A percentile compares a stretch with the other conserved stretches of the same genome.
Evolutionary conservation across 1,140 invertebrate species (phyloP).

Genomic region (Microplitis demolitor): DNA sequence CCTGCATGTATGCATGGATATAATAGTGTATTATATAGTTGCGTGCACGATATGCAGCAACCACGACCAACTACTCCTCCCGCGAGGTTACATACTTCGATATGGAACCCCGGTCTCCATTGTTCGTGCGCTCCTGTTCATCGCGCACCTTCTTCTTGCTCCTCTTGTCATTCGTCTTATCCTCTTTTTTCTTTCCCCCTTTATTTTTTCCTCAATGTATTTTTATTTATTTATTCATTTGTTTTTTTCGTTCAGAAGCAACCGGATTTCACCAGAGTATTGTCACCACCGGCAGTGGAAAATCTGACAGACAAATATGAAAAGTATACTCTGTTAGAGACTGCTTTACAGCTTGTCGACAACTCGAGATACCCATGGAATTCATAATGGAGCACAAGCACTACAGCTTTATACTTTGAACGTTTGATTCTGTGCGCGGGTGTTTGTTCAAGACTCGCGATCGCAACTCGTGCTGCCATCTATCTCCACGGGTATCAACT

Average conservation of each 20-base stretch:
- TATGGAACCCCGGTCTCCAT: constrained; percentile 39
- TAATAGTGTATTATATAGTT: too few species aligned
- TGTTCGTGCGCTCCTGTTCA: constrained; percentile 35
- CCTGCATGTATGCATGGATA: not conserved
- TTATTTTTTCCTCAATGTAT: not conserved
- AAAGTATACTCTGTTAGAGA: constrained; percentile 1
- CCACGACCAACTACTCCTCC: constrained; percentile 4
- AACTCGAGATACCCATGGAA: not conserved
- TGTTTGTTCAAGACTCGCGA: not conserved
- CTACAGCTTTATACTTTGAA: not conserved
- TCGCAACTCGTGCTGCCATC: constrained; percentile 10
- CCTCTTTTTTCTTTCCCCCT: not conserved
- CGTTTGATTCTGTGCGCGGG: not conserved
- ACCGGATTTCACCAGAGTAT: not conserved
- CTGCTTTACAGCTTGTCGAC: constrained; percentile 13
- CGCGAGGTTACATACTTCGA: constrained; percentile 27
- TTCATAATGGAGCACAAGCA: not conserved
- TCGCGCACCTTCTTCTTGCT: constrained; percentile 28
- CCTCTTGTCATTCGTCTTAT: constrained; percentile 7
- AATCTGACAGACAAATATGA: constrained; percentile 8
- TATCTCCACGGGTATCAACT: not conserved
- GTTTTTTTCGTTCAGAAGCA: not conserved
- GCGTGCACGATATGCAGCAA: not conserved
- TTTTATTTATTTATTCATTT: not conserved
- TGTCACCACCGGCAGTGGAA: not conserved